Evolutionary conservation across 1,140 invertebrate genomes (phyloP).

Genomic region (Myzus persicae): DNA sequence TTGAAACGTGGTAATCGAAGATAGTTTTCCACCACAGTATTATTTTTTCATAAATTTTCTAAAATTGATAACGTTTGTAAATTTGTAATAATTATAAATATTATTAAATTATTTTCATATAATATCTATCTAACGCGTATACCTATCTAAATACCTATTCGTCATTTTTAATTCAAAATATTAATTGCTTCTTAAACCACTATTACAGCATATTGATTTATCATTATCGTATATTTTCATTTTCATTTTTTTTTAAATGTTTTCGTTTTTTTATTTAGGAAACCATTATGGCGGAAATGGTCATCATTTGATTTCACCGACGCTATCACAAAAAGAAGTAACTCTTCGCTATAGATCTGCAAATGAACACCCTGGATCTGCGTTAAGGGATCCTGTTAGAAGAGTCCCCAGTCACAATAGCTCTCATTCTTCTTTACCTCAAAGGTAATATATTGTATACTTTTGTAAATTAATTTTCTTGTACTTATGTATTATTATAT

Average conservation of each 20-base stretch:
- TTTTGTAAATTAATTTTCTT: background rate
- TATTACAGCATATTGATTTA: background rate
- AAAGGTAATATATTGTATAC: constrained; percentile 60
- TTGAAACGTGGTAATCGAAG: too few relatives aligned
- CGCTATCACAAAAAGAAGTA: constrained; percentile 57
- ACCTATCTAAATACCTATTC: background rate
- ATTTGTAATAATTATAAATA: too few relatives aligned
- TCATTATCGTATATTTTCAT: background rate
- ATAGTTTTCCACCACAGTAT: too few relatives aligned
- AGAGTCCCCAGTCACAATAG: constrained; percentile 63
- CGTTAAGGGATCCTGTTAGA: constrained; percentile 61
- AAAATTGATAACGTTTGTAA: too few relatives aligned
- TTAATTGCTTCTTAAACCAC: background rate
- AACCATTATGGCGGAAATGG: constrained; percentile 43
- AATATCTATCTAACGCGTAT: background rate
- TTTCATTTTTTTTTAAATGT: background rate
- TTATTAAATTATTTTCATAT: too few relatives aligned
- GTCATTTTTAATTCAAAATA: background rate
- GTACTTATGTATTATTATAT: background rate
- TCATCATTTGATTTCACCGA: constrained; percentile 51
- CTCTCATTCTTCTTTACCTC: constrained; percentile 62
- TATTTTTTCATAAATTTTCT: too few relatives aligned
- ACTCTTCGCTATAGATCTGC: constrained; percentile 60
- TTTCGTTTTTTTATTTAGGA: background rate
- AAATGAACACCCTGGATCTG: constrained; percentile 59